Base-by-base conservation (phyloP, 2,888 invertebrate species). In the Rhamnusium bicolor region DNA sequence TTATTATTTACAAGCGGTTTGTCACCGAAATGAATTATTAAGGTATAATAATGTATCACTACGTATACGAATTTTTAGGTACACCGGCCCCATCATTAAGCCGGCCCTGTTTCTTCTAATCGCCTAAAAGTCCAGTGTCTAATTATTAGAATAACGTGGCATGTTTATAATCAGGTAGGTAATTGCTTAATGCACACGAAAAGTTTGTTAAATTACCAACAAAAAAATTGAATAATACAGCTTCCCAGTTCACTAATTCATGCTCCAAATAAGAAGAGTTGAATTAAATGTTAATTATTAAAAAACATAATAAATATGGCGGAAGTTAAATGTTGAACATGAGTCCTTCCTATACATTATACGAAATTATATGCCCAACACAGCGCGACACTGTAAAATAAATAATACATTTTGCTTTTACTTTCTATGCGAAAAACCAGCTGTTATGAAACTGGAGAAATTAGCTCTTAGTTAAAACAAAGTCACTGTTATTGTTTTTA, bases 351-450 rank as follows among this genome's bases (percentile, higher is more conserved):
- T 49, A 51, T 24, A 24, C 14, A 27, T 49, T 49, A 61, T 29
- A 56, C 53, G 54, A 56, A 56, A 21, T 24, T 16, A 16, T 10
- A 24, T 32, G 32, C 47, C 21, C 40, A 40, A 62, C 21, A 51
- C 56, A 70, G 3, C 40, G 40, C 40, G 40, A 40, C 54, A 54
- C 62, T 21, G 69, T 63, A 56, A 62, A 69, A 54, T 62, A 62
- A 62, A 54, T 53, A 70, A 70, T 70, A 56, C 62, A 70, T 69
- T 61, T 65, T 47, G 67, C 75, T 72, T 75, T 67, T 72, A 71
- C 74, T 67, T 74, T 74, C 62, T 24, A 63, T 21, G 21, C 32
- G 8, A 67, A 72, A 62, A 66, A 58, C 56, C 18, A 27, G 14
- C 16, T 18, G 61, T 73, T 73, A 60, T 21, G 66, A 69, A 73